Percentiles rank a stretch among this genome's conserved stretches.
Conservation (phyloP, 64 coral and sea anemone genomes). For the Montipora cactus region DNA sequence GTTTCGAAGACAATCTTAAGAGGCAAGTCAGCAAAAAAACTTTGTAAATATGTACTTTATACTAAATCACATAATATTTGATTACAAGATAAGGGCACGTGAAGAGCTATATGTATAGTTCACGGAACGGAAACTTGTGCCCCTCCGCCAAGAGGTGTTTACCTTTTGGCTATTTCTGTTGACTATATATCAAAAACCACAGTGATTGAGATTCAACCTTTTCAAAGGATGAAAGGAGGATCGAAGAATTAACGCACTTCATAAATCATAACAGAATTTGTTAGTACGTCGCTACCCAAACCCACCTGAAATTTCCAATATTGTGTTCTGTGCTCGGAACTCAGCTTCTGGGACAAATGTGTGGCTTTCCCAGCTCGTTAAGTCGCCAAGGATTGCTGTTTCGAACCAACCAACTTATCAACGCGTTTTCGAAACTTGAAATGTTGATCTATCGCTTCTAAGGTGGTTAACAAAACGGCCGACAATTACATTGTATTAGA, state of each 20-base stretch:
- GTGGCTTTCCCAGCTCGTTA: not conserved
- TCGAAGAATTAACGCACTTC: constrained; percentile 35
- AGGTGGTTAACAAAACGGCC: constrained; percentile 26
- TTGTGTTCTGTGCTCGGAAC: not conserved
- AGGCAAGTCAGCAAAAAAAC: constrained; percentile 3
- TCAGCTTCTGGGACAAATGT: not conserved
- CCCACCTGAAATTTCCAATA: constrained; percentile 38
- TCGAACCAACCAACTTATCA: constrained; percentile 6
- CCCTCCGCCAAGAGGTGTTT: not conserved
- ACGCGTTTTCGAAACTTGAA: constrained; percentile 49
- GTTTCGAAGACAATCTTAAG: constrained; percentile 4
- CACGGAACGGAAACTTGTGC: not conserved
- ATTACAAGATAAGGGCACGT: constrained; percentile 44
- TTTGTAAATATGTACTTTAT: constrained; percentile 64
- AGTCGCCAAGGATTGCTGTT: not conserved
- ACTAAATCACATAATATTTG: constrained; percentile 40
- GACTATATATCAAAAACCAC: not conserved
- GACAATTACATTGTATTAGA: constrained; percentile 61
- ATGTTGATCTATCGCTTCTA: constrained; percentile 23
- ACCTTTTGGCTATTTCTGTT: not conserved
- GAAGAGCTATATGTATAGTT: not conserved
- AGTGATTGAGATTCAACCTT: not conserved
- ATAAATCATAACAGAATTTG: constrained; percentile 63
- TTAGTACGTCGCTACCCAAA: constrained; percentile 16
- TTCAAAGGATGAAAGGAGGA: not conserved